These are phyloP conservation scores for Pyxicephalus adspersus DNA, from an alignment of 2,113 vertebrate species.

Conservation along the genomic window DNA sequence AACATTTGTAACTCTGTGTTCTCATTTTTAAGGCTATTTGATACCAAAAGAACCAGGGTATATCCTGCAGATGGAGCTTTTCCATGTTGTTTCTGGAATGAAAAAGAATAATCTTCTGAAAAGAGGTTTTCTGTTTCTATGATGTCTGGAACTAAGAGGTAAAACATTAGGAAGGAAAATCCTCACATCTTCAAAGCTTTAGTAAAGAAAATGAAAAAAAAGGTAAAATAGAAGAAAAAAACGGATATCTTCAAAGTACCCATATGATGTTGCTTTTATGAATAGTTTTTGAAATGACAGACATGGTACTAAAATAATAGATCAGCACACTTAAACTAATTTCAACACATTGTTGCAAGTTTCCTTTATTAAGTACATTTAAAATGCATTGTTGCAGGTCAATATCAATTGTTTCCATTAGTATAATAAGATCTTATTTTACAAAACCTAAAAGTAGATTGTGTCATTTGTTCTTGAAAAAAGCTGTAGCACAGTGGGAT, in stretches of 20 bases:
- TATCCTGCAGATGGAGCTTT: conserved; percentile 50
- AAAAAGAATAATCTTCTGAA: conserved; percentile 53
- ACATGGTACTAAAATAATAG: conserved; percentile 43
- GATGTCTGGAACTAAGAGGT: conserved; percentile 54
- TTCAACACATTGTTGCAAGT: not conserved
- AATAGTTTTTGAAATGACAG: conserved; percentile 39
- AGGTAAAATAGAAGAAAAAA: conserved; percentile 35
- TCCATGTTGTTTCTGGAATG: conserved; percentile 57
- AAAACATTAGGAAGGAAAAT: conserved; percentile 55
- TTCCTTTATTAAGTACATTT: not conserved
- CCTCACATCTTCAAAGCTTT: conserved; percentile 55
- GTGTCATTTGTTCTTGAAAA: too few species aligned
- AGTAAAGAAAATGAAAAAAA: conserved; percentile 50
- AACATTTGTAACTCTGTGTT: conserved; percentile 53
- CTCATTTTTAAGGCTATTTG: conserved; percentile 58
- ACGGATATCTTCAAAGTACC: conserved; percentile 45
- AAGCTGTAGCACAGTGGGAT: too few species aligned
- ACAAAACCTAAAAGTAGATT: too few species aligned
- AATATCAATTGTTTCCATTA: not conserved
- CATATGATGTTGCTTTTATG: conserved; percentile 30
- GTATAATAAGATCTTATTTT: too few species aligned
- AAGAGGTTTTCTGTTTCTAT: conserved; percentile 11
- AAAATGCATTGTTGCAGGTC: not conserved
- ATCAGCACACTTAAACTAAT: conserved; percentile 31
- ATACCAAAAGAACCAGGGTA: conserved; percentile 43